These are phyloP conservation scores for Antitype chi DNA, from an alignment of 2,888 invertebrate species.

Conservation along the genomic window DNA sequence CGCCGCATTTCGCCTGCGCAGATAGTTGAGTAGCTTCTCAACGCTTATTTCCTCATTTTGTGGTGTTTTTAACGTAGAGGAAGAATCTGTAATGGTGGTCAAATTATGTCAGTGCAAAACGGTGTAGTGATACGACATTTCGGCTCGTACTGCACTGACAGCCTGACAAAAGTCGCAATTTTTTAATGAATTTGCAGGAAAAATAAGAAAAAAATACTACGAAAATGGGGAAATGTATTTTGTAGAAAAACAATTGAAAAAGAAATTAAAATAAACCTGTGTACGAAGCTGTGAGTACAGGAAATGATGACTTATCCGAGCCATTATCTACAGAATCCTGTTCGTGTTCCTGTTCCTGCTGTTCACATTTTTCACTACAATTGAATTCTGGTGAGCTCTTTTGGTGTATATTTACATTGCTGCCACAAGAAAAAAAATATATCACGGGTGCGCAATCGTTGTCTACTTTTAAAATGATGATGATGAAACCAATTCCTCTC, in stretches of 20 bases:
- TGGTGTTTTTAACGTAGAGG: slow-evolving; percentile 72
- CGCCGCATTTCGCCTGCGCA: slow-evolving; percentile 75
- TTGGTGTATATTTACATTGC: slow-evolving; percentile 52
- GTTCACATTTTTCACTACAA: slow-evolving; percentile 15
- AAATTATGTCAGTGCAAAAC: slow-evolving; percentile 17
- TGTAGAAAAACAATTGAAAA: slow-evolving; percentile 1
- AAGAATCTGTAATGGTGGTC: slow-evolving; percentile 75
- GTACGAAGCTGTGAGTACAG: slow-evolving; percentile 30
- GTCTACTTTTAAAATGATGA: neutral
- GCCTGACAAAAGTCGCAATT: too few species aligned
- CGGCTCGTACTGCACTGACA: neutral
- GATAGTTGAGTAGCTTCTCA: slow-evolving; percentile 77
- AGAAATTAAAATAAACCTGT: slow-evolving; percentile 69
- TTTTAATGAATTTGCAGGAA: neutral
- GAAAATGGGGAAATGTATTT: too few species aligned
- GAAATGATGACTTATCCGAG: slow-evolving; percentile 43
- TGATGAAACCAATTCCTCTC: neutral
- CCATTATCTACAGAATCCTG: slow-evolving; percentile 55
- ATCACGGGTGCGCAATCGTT: neutral
- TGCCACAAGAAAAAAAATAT: slow-evolving; percentile 48
- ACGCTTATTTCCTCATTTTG: slow-evolving; percentile 80
- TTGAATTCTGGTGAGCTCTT: slow-evolving; percentile 53
- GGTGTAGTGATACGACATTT: slow-evolving; percentile 23
- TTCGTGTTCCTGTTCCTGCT: slow-evolving; percentile 22
- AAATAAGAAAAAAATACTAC: neutral